These are phyloP conservation scores for Chrosomus eos DNA, from an alignment of 2,797 vertebrate species.

Conservation along the genomic window DNA sequence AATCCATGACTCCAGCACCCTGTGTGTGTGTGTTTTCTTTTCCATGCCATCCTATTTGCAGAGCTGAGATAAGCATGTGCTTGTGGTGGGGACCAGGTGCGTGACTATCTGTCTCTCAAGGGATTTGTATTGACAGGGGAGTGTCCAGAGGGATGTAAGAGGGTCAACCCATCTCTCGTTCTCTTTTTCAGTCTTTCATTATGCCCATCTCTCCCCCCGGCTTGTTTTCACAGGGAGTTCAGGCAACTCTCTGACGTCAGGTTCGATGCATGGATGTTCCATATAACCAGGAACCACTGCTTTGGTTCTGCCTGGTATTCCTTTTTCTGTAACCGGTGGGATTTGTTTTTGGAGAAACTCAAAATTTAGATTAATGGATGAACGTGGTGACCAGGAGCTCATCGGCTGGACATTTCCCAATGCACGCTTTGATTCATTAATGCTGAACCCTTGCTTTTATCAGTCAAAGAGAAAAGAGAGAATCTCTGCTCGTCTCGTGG, in stretches of 20 bases:
- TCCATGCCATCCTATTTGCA: conserved; percentile 59
- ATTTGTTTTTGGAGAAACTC: not conserved
- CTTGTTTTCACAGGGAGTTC: conserved; percentile 67
- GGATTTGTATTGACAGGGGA: conserved; percentile 59
- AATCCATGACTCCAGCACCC: conserved; percentile 62
- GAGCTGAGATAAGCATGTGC: conserved; percentile 57
- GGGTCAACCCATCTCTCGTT: conserved; percentile 13
- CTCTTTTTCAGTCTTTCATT: conserved; percentile 22
- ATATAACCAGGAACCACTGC: conserved; percentile 38
- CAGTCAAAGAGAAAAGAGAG: not conserved
- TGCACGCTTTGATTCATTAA: not conserved
- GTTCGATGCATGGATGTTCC: conserved; percentile 62
- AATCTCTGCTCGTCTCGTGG: not conserved
- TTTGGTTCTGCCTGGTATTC: conserved; percentile 32
- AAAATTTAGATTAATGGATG: not conserved
- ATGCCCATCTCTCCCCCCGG: not conserved
- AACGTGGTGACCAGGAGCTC: not conserved
- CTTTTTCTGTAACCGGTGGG: not conserved
- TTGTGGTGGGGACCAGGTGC: conserved; percentile 69
- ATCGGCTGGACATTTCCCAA: not conserved
- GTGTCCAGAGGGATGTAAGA: conserved; percentile 23
- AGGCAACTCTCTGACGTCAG: conserved; percentile 65
- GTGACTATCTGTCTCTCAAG: conserved; percentile 66
- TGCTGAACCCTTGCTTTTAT: conserved; percentile 8
- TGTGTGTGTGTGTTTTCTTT: conserved; percentile 53